Percentiles rank a stretch among this genome's conserved stretches.
These are phyloP conservation scores for Trissolcus basalis DNA, from an alignment of 1,140 invertebrate species.

Conservation along the genomic window DNA sequence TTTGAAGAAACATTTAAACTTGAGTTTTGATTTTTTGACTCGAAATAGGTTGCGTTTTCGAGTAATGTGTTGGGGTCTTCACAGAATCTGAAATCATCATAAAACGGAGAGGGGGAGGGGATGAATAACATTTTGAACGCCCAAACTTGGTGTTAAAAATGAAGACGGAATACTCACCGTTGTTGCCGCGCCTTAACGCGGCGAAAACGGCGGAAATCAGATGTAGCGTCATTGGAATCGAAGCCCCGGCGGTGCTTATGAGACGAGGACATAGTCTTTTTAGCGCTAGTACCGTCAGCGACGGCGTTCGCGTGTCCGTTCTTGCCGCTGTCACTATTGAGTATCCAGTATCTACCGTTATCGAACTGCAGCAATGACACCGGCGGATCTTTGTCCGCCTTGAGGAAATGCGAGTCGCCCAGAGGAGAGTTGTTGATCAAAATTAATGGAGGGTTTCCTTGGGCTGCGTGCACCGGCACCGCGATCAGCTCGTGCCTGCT, in stretches of 20 bases:
- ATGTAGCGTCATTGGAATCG: slow-evolving; percentile 68
- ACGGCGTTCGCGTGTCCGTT: slow-evolving; percentile 47
- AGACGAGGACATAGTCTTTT: slow-evolving; percentile 69
- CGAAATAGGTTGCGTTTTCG: no score
- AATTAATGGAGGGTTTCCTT: slow-evolving; percentile 66
- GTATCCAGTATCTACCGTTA: slow-evolving; percentile 34
- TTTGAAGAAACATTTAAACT: no score
- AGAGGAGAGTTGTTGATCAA: slow-evolving; percentile 67
- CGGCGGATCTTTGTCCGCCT: slow-evolving; percentile 55
- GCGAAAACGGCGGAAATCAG: slow-evolving; percentile 69
- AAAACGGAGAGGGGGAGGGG: no score
- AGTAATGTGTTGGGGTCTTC: no score
- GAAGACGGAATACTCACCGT: slow-evolving; percentile 65
- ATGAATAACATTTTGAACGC: no score
- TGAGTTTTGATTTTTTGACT: no score
- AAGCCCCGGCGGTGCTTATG: slow-evolving; percentile 71
- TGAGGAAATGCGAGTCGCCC: slow-evolving; percentile 46
- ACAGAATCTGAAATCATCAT: no score
- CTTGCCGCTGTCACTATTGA: slow-evolving; percentile 32
- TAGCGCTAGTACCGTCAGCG: slow-evolving; percentile 56
- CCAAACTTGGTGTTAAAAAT: no score
- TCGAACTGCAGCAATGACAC: slow-evolving; percentile 59
- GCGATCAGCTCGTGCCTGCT: slow-evolving; percentile 74
- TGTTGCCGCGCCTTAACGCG: slow-evolving; percentile 70
- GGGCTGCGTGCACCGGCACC: slow-evolving; percentile 70